Evolutionary conservation across 2,113 vertebrate species (phyloP).

Genomic region (Tyrannus savana): DNA sequence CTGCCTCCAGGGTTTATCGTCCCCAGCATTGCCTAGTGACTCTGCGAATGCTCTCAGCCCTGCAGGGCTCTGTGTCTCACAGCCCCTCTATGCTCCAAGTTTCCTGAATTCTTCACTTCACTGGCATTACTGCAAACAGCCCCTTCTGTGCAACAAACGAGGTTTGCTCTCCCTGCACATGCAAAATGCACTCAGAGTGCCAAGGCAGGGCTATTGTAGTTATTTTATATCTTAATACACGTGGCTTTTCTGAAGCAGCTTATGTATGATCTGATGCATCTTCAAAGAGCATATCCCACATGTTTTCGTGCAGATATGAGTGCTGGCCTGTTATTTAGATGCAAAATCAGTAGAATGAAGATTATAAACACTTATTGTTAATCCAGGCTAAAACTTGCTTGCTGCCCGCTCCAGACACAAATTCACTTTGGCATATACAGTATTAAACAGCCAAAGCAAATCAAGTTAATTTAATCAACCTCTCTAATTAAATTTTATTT

Average conservation of each 20-base stretch:
- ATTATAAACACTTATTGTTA: constrained; percentile 42
- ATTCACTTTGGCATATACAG: constrained; percentile 31
- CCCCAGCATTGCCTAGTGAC: fast-evolving
- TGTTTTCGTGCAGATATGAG: constrained; percentile 7
- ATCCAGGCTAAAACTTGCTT: constrained; percentile 49
- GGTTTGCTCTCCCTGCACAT: not conserved
- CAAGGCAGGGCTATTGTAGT: not conserved
- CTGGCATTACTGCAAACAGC: not conserved
- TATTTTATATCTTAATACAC: not conserved
- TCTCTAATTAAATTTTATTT: constrained; percentile 34
- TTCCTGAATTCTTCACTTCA: not conserved
- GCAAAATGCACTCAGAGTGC: not conserved
- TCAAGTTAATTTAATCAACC: constrained; percentile 50
- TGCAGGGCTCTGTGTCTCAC: not conserved
- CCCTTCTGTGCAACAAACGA: not conserved
- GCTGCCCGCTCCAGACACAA: constrained; percentile 32
- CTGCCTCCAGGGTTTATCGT: not conserved
- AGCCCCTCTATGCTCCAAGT: not conserved
- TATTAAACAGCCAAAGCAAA: constrained; percentile 43
- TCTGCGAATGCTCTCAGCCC: not conserved
- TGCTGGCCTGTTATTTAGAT: not conserved
- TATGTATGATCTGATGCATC: not conserved
- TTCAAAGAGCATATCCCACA: not conserved
- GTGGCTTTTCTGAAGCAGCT: not conserved
- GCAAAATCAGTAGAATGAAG: not conserved